Evolutionary conservation across 2,888 invertebrate species (phyloP).

Genomic region (Orthosia gothica): DNA sequence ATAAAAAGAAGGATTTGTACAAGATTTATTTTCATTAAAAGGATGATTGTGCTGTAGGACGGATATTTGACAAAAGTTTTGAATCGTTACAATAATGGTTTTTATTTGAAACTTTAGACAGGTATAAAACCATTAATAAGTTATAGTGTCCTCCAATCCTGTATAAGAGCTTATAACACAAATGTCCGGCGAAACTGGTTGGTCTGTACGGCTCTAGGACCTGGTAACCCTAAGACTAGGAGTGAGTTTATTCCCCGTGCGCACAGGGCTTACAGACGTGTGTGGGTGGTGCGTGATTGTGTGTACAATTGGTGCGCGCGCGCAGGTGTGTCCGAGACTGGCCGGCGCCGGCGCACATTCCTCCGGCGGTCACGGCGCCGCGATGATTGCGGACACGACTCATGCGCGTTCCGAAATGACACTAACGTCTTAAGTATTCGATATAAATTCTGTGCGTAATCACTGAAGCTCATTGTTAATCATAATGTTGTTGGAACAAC

Average conservation of each 20-base stretch:
- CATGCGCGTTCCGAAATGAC: slow-evolving; percentile 58
- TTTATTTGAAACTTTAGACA: not conserved
- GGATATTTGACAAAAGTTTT: no score
- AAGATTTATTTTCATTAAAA: no score
- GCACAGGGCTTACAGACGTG: slow-evolving; percentile 58
- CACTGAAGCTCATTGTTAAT: slow-evolving; percentile 44
- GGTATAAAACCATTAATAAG: not conserved
- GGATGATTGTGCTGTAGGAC: no score
- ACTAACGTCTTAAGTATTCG: slow-evolving; percentile 52
- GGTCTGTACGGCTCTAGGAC: no score
- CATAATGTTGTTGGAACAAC: slow-evolving; percentile 21
- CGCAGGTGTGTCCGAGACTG: slow-evolving; percentile 93
- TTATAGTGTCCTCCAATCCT: not conserved
- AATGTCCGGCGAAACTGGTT: not conserved
- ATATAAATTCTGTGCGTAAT: slow-evolving; percentile 57
- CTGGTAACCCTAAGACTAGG: slow-evolving; percentile 1
- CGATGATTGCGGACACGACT: slow-evolving; percentile 69
- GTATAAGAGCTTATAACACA: not conserved
- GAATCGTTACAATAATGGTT: not conserved
- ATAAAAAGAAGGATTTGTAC: no score
- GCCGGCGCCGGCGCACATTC: slow-evolving; percentile 92
- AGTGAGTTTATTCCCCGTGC: slow-evolving; percentile 57
- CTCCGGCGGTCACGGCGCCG: slow-evolving; percentile 85
- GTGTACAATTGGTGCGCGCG: slow-evolving; percentile 79
- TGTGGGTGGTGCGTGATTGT: slow-evolving; percentile 74